Percentiles rank a stretch among this genome's conserved stretches.
Conservation (phyloP, 2,888 invertebrate genomes). For the Dasypogon diadema region DNA sequence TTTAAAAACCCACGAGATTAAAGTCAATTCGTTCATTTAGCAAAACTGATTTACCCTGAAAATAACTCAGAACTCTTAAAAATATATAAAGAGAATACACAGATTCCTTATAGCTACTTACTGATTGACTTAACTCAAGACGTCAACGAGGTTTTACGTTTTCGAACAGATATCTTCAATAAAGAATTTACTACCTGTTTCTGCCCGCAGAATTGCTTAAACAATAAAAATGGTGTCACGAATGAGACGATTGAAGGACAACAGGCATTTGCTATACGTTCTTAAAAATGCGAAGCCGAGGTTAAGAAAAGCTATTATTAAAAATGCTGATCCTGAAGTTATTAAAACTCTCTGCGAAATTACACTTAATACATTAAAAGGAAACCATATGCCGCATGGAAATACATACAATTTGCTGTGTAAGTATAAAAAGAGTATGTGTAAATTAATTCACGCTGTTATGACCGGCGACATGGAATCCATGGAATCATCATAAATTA, state of each 20-base stretch:
- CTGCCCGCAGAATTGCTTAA: too few relatives aligned
- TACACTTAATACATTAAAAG: too few relatives aligned
- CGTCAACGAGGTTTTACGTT: constrained; percentile 22
- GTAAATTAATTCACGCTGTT: too few relatives aligned
- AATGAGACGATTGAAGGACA: background rate
- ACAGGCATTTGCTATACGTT: background rate
- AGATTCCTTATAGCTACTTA: constrained; percentile 36
- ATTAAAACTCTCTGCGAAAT: too few relatives aligned
- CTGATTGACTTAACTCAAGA: constrained; percentile 31
- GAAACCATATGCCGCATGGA: too few relatives aligned
- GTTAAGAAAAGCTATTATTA: too few relatives aligned
- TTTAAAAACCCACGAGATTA: constrained; percentile 50
- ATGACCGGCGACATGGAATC: too few relatives aligned
- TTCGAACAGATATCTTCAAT: constrained; percentile 49
- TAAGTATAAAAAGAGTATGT: too few relatives aligned
- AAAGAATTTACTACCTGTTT: background rate
- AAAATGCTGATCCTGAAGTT: too few relatives aligned
- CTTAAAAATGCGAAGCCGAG: background rate
- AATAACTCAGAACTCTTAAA: constrained; percentile 39
- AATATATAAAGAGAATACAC: constrained; percentile 44
- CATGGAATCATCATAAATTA: too few relatives aligned
- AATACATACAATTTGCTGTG: too few relatives aligned
- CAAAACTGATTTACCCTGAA: constrained; percentile 40
- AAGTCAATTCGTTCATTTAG: constrained; percentile 34
- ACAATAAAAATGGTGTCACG: background rate